Percentiles rank a stretch among this genome's conserved stretches.
phyloP scores from a whole-genome alignment of 2,888 invertebrate genomes.

The Metalampra italica region DNA sequence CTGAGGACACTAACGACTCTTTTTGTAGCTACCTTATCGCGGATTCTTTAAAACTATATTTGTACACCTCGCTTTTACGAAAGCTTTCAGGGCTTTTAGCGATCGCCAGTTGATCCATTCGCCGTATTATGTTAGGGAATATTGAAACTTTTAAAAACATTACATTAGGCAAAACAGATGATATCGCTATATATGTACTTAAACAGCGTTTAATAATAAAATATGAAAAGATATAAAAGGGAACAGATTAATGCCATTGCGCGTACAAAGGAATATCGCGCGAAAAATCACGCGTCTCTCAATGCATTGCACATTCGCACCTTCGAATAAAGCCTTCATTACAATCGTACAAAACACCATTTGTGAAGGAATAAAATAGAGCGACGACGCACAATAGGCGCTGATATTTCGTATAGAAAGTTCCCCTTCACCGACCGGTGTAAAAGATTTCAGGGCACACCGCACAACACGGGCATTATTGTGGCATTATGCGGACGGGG shows the following conservation, averaged over 20 bases:
- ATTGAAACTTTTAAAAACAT: no score
- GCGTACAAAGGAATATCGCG: slow-evolving; percentile 28
- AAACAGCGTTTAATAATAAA: background rate
- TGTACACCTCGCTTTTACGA: slow-evolving; percentile 4
- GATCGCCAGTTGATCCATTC: background rate
- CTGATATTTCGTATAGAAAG: slow-evolving; percentile 71
- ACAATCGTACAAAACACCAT: slow-evolving; percentile 66
- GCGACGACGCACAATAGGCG: slow-evolving; percentile 57
- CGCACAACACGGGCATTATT: slow-evolving; percentile 60
- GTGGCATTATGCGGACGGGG: slow-evolving; percentile 63
- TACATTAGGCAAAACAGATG: background rate
- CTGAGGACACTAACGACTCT: slow-evolving; percentile 38
- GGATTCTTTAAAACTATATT: slow-evolving; percentile 17
- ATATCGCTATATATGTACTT: no score
- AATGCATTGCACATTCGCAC: slow-evolving; percentile 60
- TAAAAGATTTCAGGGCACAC: slow-evolving; percentile 56
- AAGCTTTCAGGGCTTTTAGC: background rate
- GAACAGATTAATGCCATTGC: slow-evolving; percentile 12
- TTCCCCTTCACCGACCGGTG: slow-evolving; percentile 55
- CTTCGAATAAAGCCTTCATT: slow-evolving; percentile 72
- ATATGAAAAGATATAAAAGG: slow-evolving; percentile 3
- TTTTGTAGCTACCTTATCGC: slow-evolving; percentile 42
- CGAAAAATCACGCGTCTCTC: slow-evolving; percentile 43
- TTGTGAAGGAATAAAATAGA: slow-evolving; percentile 67
- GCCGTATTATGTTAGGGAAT: no score